Evolutionary conservation across 2,888 invertebrate species (phyloP), one percentile per base, ranked within the genome.

Genomic region (Cephonodes hylas): DNA sequence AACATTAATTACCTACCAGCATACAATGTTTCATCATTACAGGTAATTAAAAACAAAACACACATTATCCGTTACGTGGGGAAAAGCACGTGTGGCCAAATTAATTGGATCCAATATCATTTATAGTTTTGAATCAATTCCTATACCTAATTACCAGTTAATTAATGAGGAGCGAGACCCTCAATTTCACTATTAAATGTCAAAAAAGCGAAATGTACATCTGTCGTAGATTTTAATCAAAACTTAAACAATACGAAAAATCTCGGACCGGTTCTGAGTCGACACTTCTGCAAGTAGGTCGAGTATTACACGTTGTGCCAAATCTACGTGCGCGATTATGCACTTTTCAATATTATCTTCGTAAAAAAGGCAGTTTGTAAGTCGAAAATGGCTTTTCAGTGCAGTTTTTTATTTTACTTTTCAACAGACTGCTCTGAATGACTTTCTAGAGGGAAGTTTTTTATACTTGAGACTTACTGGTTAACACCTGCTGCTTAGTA

Each of bases 231-330:
- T 79, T 79, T 80, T 80, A 79, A 78, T 80, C 76, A 78, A 72
- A 79, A 76, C 73, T 72, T 68, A 76, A 76, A 80, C 78, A 77
- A 81, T 74, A 75, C 77, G 71, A 71, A 71, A 64, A 63, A 18
- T 66, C 68, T 61, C 58, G 59, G 68, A 64, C 68, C 64, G 38
- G 67, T 71, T 73, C 69, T 72, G 68, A 72, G 68, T 71, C 68
- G 75, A 76, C 77, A 75, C 77, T 80, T 74, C 70, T 66, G 60
- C 57, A 76, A 79, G 73, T 79, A 70, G 75, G 69, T 64, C 72
- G 66, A 62, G 62, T 61, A 63, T 61, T 75, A 53, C 53, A 53
- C 53, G 53, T 53, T 53, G 53, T 18, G 53, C 53, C 53, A 53
- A 53, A 53, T 31, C 53, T 53, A 53, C 27, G 18, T 31, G 31